Conservation (phyloP, 2,888 invertebrate species). For the Nowickia ferox region DNA sequence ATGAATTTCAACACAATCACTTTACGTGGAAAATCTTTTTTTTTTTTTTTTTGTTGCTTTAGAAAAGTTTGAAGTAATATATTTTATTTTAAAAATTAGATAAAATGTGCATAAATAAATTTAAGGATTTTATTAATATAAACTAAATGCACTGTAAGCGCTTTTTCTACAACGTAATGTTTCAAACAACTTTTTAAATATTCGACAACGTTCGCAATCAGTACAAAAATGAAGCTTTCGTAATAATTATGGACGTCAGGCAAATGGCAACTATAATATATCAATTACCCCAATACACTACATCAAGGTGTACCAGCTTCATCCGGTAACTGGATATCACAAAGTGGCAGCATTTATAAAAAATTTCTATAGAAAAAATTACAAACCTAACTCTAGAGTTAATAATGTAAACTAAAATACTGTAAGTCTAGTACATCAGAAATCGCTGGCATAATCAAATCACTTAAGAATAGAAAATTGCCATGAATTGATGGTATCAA, state of each 20-base stretch:
- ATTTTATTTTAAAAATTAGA: too few species aligned
- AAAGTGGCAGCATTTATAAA: not conserved
- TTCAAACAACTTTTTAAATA: too few species aligned
- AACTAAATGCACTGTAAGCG: too few species aligned
- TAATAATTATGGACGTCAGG: not conserved
- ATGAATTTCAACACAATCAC: too few species aligned
- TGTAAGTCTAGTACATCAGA: not conserved
- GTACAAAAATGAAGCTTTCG: not conserved
- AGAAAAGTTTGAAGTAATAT: too few species aligned
- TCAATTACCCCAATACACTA: not conserved
- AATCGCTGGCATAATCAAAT: not conserved
- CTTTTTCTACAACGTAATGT: too few species aligned
- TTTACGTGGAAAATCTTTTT: too few species aligned
- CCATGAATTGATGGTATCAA: conserved; percentile 4
- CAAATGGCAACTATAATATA: not conserved
- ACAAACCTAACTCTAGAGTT: not conserved
- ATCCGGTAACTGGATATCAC: not conserved
- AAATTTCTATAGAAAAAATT: not conserved
- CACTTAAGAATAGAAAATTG: not conserved
- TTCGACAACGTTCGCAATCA: not conserved
- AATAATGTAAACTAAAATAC: not conserved
- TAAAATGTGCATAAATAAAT: too few species aligned
- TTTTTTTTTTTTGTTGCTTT: too few species aligned
- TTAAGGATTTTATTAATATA: too few species aligned
- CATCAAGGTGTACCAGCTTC: not conserved